A percentile compares a stretch with the other conserved stretches of the same genome.
Evolutionary conservation across 2,113 vertebrate genomes (phyloP).

Genomic region (Psilopogon haemacephalus): DNA sequence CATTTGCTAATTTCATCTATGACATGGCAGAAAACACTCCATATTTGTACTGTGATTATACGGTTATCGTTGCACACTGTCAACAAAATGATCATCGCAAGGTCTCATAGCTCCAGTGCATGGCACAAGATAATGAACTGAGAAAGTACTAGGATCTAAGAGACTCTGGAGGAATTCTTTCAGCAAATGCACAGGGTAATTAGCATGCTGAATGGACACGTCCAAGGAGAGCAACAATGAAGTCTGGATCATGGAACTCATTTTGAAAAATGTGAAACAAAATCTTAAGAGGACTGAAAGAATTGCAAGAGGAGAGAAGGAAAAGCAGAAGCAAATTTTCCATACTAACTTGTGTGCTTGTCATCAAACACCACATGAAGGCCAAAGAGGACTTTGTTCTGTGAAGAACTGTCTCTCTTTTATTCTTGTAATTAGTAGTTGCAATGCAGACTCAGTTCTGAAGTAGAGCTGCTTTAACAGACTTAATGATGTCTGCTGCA

Average conservation of each 20-base stretch:
- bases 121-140: conserved; percentile 52
- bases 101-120: conserved; percentile 32
- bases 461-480: neutral
- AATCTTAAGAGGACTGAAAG: neutral
- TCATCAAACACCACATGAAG: neutral
- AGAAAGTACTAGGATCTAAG: conserved; percentile 22
- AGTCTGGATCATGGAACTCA: neutral
- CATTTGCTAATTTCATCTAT: conserved; percentile 49
- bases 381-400: neutral
- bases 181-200: conserved; percentile 4
- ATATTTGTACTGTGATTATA: conserved; percentile 68
- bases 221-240: neutral
- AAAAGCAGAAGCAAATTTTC: neutral
- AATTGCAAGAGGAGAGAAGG: neutral
- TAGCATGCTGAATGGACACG: neutral
- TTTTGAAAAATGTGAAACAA: neutral
- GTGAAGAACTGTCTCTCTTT: neutral
- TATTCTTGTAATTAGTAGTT: neutral
- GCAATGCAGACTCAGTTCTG: neutral
- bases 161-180: conserved; percentile 13
- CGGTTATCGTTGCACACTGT: conserved; percentile 60
- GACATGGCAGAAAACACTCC: conserved; percentile 44
- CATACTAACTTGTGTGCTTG: neutral
- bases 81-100: conserved; percentile 66
- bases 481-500: neutral